A percentile compares a stretch with the other conserved stretches of the same genome.
Conservation (phyloP, 2,113 vertebrate species). For the Pedionomus torquatus region DNA sequence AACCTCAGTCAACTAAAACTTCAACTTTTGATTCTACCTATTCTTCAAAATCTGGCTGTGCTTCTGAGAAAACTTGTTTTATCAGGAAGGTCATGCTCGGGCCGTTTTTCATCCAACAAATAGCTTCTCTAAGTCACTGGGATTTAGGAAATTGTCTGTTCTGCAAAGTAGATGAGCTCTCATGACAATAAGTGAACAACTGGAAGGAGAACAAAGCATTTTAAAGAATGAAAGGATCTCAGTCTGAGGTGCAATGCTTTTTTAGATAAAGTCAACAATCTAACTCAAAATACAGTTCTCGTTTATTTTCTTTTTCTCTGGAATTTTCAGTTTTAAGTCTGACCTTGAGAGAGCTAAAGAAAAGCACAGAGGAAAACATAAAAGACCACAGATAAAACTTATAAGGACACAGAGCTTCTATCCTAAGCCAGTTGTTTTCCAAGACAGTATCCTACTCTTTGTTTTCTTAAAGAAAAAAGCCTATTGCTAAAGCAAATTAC, state of each 20-base stretch:
- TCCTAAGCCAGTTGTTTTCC: constrained; percentile 9
- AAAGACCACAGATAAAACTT: constrained; percentile 24
- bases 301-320: not conserved
- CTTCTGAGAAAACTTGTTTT: not conserved
- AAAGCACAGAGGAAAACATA: not conserved
- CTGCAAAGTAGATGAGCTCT: not conserved
- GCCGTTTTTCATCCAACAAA: not conserved
- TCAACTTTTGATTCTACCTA: not conserved
- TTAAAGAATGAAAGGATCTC: not conserved
- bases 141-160: not conserved
- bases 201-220: not conserved
- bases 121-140: not conserved
- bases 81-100: not conserved
- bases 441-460: not conserved
- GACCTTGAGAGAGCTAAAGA: constrained; percentile 7
- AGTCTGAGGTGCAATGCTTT: not conserved
- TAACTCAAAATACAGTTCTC: not conserved
- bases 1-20: not conserved
- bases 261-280: not conserved
- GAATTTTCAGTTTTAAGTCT: not conserved
- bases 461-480: not conserved
- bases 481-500: not conserved
- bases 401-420: not conserved
- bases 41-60: not conserved
- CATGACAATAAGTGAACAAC: not conserved